Evolutionary conservation across 2,888 invertebrate genomes (phyloP), one percentile per base, ranked within the genome.

Genomic region (Pristionchus japonicus): DNA sequence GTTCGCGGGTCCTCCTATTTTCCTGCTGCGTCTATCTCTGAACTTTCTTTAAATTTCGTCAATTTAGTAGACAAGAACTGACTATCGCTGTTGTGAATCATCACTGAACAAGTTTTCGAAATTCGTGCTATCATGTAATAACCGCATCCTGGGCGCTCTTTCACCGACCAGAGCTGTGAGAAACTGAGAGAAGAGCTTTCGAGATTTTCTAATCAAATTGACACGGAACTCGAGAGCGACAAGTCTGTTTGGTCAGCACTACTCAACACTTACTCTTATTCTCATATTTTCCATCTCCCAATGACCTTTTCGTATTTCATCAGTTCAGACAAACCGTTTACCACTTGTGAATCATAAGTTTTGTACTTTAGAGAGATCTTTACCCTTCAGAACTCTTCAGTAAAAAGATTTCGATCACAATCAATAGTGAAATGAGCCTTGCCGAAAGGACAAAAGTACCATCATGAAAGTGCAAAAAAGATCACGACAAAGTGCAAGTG

Each of bases 231-330:
- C 31, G 31, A 31, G 64, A 64, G 31, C 13, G 70, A 37, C 17
- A 70, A 70, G 70, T 57, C 57, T 70, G 70, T 70, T 70, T 70
- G 70, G 70, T 70, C 64, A 64, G 31, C 64, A 70, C 37, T 23
- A 70, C 20, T 37, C 3, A 67, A 31, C 67, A 67, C n/a, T 67
- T 67, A 70, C 70, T n/a, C n/a, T n/a, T 70, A 37, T 37, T 70
- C 70, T 13, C 70, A 9, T 20, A 15, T 57, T 9, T 23, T 57
- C 11, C 20, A 23, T 23, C 52, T 11, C 11, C 4, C 52, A 52
- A 52, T 20, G 20, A 17, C 17, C 23, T 23, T 52, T 52, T 52
- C 52, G 52, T 20, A 52, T 20, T 17, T 52, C 3, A 17, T 47
- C 6, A 13, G 52, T 15, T 20, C 23, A 1, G 52, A 17, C 3